Percentiles rank a stretch among this genome's conserved stretches.
Evolutionary conservation across 2,797 vertebrate genomes (phyloP).

Genomic region (Lagorchestes hirsutus): DNA sequence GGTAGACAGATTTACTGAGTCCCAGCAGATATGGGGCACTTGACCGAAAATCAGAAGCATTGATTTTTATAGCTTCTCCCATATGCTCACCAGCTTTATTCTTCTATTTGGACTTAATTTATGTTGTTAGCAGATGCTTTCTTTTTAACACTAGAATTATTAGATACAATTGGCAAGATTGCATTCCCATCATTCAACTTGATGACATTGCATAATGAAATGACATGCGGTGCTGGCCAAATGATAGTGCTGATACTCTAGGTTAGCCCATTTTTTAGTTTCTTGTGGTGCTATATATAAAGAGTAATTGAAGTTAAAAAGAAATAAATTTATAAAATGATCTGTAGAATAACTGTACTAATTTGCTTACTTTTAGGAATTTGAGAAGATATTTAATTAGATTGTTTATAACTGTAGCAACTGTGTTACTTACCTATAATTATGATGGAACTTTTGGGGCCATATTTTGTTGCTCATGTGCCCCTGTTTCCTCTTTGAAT

Average conservation of each 20-base stretch:
- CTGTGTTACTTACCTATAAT: background rate
- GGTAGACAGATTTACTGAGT: background rate
- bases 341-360: background rate
- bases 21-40: background rate
- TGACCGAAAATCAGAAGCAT: constrained; percentile 42
- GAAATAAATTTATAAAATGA: background rate
- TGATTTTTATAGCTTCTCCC: constrained; percentile 10
- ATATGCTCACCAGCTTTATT: constrained; percentile 33
- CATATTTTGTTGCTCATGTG: background rate
- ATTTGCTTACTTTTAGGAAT: background rate
- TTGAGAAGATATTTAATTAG: background rate
- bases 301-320: background rate
- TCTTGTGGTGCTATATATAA: background rate
- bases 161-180: constrained; percentile 16
- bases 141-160: constrained; percentile 7
- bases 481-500: background rate
- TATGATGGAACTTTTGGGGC: background rate
- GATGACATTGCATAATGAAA: background rate
- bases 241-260: background rate
- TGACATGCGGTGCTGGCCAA: background rate
- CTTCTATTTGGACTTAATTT: constrained; percentile 57
- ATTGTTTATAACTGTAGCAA: background rate
- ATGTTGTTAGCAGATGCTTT: constrained; percentile 41
- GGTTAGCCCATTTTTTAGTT: background rate
- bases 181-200: background rate